Conservation (phyloP, 2,888 invertebrate species). For the Andrena praecox region DNA sequence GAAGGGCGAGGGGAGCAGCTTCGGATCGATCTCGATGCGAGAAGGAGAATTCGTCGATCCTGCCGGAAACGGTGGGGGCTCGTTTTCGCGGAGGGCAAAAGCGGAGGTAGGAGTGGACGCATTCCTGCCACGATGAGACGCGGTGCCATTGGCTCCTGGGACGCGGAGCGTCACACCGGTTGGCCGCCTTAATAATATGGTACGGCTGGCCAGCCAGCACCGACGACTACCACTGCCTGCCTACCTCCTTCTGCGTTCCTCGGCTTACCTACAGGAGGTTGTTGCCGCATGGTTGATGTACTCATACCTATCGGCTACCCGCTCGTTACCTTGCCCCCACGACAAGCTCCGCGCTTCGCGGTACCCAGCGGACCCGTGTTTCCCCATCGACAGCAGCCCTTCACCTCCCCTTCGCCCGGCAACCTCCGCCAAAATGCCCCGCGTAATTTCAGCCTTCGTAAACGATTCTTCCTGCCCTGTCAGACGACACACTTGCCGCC, state of each 20-base stretch:
- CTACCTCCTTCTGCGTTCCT: constrained; percentile 65
- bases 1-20: constrained; percentile 27
- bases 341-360: constrained; percentile 23
- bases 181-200: constrained; percentile 84
- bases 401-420: not conserved
- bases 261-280: constrained; percentile 68
- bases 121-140: constrained; percentile 80
- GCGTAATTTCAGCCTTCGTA: not conserved
- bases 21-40: constrained; percentile 56
- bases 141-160: constrained; percentile 81
- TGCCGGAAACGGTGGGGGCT: constrained; percentile 78
- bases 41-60: constrained; percentile 66
- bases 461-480: not conserved
- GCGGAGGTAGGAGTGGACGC: constrained; percentile 77
- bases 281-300: constrained; percentile 62
- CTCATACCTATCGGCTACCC: constrained; percentile 60
- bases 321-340: constrained; percentile 69
- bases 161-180: constrained; percentile 83
- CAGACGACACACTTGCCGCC: not conserved
- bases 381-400: constrained; percentile 23
- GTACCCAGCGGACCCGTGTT: constrained; percentile 26
- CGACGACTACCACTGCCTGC: constrained; percentile 75
- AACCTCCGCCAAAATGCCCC: constrained; percentile 10
- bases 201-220: constrained; percentile 74
- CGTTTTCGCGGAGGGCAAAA: constrained; percentile 70